Evolutionary conservation across 2,888 invertebrate genomes (phyloP), one percentile per base, ranked within the genome.

Genomic region (Parnassius glacialis): DNA sequence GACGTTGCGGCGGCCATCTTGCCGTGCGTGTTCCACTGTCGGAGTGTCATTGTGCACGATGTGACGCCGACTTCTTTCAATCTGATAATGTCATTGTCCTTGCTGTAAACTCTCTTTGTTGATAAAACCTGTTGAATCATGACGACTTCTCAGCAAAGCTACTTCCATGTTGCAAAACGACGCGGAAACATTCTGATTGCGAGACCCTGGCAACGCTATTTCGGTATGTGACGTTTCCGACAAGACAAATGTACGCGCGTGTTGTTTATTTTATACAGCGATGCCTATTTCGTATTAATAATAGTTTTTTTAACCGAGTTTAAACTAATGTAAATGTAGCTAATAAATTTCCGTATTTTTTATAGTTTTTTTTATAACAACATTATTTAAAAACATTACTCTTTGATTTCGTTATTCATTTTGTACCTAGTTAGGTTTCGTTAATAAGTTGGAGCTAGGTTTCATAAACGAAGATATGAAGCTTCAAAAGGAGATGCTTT

Each of bases 1-100:
- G 91, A 90, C 87, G 85, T 63, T 70, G 76, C 78, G 83, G 78
- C 88, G 78, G 90, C 90, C 90, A 91, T 91, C 86, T 91, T 91
- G 85, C 82, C 75, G 78, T 85, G 84, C 82, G 85, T 83, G 84
- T 74, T 79, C 77, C 76, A 80, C 82, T 83, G 79, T 84, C 16
- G 83, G 76, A 76, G 85, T 90, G 90, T 90, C 90, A 90, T 83
- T 84, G 81, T 84, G 78, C 78, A 72, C 73, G 79, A 74, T 74
- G 79, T 89, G 87, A 88, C 88, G 90, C 83, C 75, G 79, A 80
- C 76, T 83, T 82, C 79, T 81, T 81, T 76, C 78, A 79, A 80
- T n/a, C 84, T 78, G 77, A 78, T 83, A 81, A 86, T 84, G 89
- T 86, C 88, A 88, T 87, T 88, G 85, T 89, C 83, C 85, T 85